A percentile compares a stretch with the other conserved stretches of the same genome.
These are phyloP conservation scores for Catharus fuscescens DNA, from an alignment of 2,113 vertebrate species.

Conservation along the genomic window DNA sequence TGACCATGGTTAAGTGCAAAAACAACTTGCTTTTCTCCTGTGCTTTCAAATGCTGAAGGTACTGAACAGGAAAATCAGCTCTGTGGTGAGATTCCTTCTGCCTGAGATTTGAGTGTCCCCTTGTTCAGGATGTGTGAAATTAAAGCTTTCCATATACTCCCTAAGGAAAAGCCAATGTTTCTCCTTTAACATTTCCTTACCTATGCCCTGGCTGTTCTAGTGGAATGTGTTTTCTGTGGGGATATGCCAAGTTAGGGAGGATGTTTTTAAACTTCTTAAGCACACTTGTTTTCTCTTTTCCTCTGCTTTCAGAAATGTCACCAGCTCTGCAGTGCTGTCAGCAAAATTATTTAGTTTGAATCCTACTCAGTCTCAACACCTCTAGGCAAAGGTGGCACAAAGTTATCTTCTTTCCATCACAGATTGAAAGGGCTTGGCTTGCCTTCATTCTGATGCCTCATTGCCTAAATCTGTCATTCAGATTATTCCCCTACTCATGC, in stretches of 20 bases:
- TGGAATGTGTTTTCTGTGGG: neutral
- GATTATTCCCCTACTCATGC: conserved; percentile 4
- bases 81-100: neutral
- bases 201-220: neutral
- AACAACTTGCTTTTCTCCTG: neutral
- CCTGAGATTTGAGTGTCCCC: neutral
- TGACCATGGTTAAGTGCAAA: neutral
- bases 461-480: neutral
- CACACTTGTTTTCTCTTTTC: neutral
- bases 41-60: neutral
- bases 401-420: conserved; percentile 1
- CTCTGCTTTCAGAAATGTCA: neutral
- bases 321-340: neutral
- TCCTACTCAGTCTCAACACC: neutral
- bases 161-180: neutral
- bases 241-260: neutral
- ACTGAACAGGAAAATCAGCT: neutral
- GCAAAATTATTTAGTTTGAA: neutral
- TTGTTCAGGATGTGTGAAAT: neutral
- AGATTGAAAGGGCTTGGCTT: neutral
- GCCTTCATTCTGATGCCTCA: neutral
- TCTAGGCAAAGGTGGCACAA: neutral
- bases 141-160: neutral
- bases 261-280: neutral
- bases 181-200: neutral